A percentile compares a stretch with the other conserved stretches of the same genome.
Conservation (phyloP, 2,113 vertebrate genomes). For the Tragelaphus imberbis region DNA sequence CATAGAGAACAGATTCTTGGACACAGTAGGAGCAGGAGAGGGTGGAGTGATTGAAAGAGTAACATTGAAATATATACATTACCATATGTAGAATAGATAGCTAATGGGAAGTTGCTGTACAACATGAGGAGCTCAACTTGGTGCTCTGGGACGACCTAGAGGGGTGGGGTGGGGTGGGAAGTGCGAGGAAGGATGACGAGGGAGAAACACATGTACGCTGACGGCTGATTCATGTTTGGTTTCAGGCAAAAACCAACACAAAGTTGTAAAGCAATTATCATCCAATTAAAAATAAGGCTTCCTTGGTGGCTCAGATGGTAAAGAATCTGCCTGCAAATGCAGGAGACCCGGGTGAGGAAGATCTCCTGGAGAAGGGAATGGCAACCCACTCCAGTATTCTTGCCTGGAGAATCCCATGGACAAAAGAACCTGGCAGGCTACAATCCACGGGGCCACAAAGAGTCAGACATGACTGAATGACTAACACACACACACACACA, state of each 20-base stretch:
- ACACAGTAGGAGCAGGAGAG: background rate
- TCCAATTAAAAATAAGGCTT: background rate
- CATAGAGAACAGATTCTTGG: background rate
- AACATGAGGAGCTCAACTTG: background rate
- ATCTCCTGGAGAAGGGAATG: background rate
- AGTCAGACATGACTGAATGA: background rate
- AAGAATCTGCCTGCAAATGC: background rate
- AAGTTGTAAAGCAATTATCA: background rate
- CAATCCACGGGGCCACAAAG: background rate
- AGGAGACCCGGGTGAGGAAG: background rate
- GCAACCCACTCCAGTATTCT: background rate
- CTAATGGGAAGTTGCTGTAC: background rate
- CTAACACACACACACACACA: background rate
- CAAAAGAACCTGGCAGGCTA: background rate
- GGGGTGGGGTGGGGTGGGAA: background rate
- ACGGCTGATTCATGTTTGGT: background rate
- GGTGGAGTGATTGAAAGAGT: background rate
- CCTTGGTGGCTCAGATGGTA: background rate
- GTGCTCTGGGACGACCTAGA: background rate
- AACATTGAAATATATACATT: background rate
- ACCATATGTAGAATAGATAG: background rate
- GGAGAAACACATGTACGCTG: background rate
- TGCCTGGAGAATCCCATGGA: background rate
- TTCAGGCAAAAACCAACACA: background rate
- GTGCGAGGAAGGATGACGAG: background rate